A percentile compares a stretch with the other conserved stretches of the same genome.
Evolutionary conservation across 2,888 invertebrate species (phyloP).

Genomic region (Zaprionus lineosus): DNA sequence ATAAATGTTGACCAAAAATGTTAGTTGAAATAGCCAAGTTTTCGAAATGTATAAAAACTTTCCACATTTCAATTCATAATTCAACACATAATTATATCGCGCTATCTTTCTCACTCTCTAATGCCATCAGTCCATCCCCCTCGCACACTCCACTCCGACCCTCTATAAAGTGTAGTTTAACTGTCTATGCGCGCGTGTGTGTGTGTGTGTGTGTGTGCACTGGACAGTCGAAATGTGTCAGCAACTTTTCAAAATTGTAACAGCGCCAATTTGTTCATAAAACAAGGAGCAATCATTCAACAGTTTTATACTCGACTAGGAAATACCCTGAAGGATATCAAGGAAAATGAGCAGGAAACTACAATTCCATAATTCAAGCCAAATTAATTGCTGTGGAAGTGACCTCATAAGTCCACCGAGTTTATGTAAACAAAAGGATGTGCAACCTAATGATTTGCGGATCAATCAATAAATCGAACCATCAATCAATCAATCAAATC

Average conservation of each 20-base stretch:
- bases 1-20: conserved; percentile 66
- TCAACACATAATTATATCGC: conserved; percentile 68
- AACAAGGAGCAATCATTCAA: conserved; percentile 15
- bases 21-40: conserved; percentile 53
- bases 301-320: background rate
- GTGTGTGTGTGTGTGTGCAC: background rate
- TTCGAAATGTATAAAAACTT: conserved; percentile 58
- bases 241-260: conserved; percentile 68
- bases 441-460: no score
- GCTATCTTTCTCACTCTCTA: conserved; percentile 25
- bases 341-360: no score
- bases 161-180: no score
- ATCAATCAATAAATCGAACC: no score
- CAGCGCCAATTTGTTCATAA: conserved; percentile 69
- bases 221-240: conserved; percentile 59
- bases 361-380: no score
- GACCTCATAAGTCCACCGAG: no score
- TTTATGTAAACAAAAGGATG: no score
- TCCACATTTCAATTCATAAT: conserved; percentile 73
- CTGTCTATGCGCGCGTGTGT: no score
- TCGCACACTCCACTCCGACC: background rate
- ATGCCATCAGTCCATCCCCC: background rate
- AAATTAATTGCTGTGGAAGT: no score
- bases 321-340: no score
- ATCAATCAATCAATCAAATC: no score